Evolutionary conservation across 2,888 invertebrate species (phyloP), one percentile per base, ranked within the genome.

Genomic region (Drosophila borealis): DNA sequence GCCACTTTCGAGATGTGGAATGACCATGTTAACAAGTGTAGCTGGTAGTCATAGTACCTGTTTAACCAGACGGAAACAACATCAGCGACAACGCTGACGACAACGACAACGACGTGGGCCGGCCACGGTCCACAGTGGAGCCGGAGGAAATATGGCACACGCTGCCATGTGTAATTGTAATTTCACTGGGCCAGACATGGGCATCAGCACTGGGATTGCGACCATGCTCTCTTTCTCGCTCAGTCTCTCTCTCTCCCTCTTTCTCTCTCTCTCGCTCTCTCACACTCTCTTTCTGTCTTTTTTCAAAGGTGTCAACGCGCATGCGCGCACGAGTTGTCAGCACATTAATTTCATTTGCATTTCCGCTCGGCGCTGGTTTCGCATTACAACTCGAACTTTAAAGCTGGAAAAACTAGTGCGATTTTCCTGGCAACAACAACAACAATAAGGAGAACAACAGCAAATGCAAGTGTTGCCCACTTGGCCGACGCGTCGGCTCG

Each of bases 281-380:
- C 54, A 33, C 14, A 39, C 33, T 39, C 34, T 29, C 53, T 34
- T 53, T 63, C 67, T 63, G 62, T 70, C 74, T 64, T 54, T 50
- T 49, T 57, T 59, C 67, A 80, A 84, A 83, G 83, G 83, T 83
- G 83, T 87, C 83, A 83, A 83, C 85, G 85, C 81, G 88, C 88
- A 83, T 88, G 86, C 86, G 88, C 85, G 88, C 79, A 83, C 80
- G 86, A 73, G 74, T 82, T 85, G 88, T 83, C 86, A 84, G 86
- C 88, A 84, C 88, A 84, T 87, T 84, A 84, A 89, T 89, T 89
- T 89, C 82, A 89, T 89, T 89, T 89, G 86, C 90, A 88, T 89
- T 89, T 89, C 90, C 88, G 88, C 81, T 89, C 80, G 69, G 72
- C 80, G 73, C 85, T 79, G 83, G 88, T 85, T 85, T 85, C 88